Evolutionary conservation across 2,113 vertebrate species (phyloP).

Genomic region (Pachyramphus minor): DNA sequence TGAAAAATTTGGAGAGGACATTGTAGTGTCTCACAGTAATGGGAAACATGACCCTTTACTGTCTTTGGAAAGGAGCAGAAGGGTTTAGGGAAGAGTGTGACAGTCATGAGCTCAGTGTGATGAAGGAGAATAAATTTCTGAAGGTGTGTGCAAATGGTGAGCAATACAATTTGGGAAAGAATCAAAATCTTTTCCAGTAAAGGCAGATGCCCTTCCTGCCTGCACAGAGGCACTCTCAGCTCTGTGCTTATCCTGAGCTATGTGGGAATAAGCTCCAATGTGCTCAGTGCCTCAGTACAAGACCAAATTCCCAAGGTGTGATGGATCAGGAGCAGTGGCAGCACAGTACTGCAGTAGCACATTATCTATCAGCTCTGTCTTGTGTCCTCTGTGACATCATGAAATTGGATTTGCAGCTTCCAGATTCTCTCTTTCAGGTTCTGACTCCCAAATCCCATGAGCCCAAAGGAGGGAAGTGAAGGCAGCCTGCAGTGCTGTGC

Average conservation of each 20-base stretch:
- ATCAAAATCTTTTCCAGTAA: neutral
- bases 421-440: neutral
- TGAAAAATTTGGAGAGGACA: neutral
- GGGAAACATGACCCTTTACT: neutral
- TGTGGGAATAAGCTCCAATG: fast-evolving
- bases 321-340: neutral
- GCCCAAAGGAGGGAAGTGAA: neutral
- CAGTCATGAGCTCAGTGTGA: neutral
- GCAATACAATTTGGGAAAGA: neutral
- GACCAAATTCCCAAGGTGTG: neutral
- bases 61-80: neutral
- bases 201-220: neutral
- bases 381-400: neutral
- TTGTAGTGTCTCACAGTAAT: neutral
- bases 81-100: neutral
- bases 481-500: neutral
- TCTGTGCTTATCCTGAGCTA: neutral
- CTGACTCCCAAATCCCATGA: neutral
- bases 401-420: neutral
- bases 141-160: neutral
- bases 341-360: neutral
- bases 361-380: neutral
- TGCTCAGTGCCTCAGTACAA: neutral
- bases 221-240: neutral
- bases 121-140: neutral